Conservation (phyloP, 1,140 invertebrate genomes). For the Trachymyrmex septentrionalis region DNA sequence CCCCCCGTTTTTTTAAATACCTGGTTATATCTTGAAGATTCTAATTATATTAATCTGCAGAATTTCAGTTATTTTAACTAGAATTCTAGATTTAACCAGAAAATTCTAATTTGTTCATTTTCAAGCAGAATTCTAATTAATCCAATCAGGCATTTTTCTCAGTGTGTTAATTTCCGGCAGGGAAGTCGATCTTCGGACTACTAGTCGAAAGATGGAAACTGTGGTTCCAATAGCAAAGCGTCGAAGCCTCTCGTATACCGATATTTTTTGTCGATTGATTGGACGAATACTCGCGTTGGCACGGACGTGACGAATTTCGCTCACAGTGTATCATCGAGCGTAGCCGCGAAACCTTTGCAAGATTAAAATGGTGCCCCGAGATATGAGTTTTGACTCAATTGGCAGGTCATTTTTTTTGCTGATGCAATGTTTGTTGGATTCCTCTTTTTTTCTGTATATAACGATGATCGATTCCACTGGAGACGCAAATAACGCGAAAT, state of each 20-base stretch:
- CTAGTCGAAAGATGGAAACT: too few species aligned
- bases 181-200: too few species aligned
- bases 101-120: too few species aligned
- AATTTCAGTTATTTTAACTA: too few species aligned
- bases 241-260: not conserved
- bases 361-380: conserved; percentile 21
- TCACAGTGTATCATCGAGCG: conserved; percentile 31
- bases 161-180: too few species aligned
- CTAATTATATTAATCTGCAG: too few species aligned
- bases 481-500: not conserved
- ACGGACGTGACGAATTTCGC: not conserved
- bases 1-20: too few species aligned
- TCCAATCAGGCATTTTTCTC: too few species aligned
- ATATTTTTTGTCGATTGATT: conserved; percentile 14
- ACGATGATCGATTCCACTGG: not conserved
- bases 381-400: conserved; percentile 17
- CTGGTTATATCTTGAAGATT: too few species aligned
- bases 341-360: conserved; percentile 1
- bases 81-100: too few species aligned
- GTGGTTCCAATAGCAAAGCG: too few species aligned
- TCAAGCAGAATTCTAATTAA: too few species aligned
- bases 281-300: not conserved
- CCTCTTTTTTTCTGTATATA: not conserved
- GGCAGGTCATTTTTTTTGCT: conserved; percentile 24
- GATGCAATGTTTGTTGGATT: not conserved